Evolutionary conservation across 2,113 vertebrate species (phyloP), one percentile per base, ranked within the genome.

Genomic region (Colinus virginianus): DNA sequence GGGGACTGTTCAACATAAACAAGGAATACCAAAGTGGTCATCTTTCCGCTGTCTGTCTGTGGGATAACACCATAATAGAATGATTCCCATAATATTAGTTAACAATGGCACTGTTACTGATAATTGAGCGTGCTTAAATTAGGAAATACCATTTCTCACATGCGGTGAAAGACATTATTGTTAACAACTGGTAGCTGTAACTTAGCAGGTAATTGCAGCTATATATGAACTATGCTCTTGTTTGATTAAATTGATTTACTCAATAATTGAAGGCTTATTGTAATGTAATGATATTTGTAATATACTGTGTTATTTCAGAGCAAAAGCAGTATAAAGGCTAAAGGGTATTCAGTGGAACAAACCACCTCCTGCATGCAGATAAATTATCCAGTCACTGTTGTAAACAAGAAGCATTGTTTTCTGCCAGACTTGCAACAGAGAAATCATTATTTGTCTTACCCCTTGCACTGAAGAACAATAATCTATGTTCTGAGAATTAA

Each of bases 381-480:
- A 94, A 76, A 86, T 83, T 76, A 64, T 74, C 51, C 51, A 21
- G 67, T 83, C 88, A 61, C 84, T 85, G 71, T 67, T 83, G 63
- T 45, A 95, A 94, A 92, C 78, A 95, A 89, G 91, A 61, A 82
- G 53, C 72, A 68, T 87, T 90, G 42, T 71, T 62, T 92, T 90
- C 69, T 97, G 91, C 78, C 91, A 93, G 81, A 53, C 43, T 94
- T 83, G 12, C 69, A 95, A 96, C 95, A 96, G 95, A 96, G 86
- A 96, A 94, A 68, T 87, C 66, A 93, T 82, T 90, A 83, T 48
- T n/a, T 88, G 21, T 92, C 93, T 95, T 95, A 74, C 64, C 81
- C 82, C 92, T 55, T 87, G 36, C 30, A 1, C 64, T 94, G 87
- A 74, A 89, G 89, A 93, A 95, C 79, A 93, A 79, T 77, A 49